A percentile compares a stretch with the other conserved stretches of the same genome.
phyloP scores from a whole-genome alignment of 2,888 invertebrate species.

The Acanthosepion pharaonis region DNA sequence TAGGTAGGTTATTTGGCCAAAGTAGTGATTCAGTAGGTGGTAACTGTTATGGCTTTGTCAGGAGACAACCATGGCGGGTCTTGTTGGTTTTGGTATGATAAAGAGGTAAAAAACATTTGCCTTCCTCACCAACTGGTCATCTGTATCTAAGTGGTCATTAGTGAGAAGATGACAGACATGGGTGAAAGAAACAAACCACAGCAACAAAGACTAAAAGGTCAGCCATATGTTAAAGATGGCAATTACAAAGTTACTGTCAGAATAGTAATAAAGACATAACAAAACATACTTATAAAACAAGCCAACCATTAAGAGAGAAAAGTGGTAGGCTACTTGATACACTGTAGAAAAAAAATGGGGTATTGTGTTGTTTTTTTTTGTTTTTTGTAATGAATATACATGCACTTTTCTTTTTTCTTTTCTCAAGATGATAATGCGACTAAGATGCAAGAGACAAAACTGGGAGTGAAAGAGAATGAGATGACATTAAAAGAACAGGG shows the following conservation, averaged over 20 bases:
- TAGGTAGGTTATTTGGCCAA: not conserved
- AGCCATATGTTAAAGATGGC: not conserved
- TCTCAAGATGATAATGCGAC: no score
- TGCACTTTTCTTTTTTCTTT: no score
- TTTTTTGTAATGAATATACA: no score
- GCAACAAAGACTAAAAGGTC: not conserved
- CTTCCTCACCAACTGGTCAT: slow-evolving; percentile 17
- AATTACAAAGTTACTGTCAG: not conserved
- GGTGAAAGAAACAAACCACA: not conserved
- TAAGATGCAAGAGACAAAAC: no score
- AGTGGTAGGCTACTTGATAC: no score
- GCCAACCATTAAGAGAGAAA: no score
- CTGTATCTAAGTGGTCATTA: slow-evolving; percentile 8
- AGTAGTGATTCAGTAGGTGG: slow-evolving; percentile 18
- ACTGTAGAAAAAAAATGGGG: no score
- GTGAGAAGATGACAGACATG: not conserved
- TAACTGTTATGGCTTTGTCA: not conserved
- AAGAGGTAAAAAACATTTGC: not conserved
- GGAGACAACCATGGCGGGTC: not conserved
- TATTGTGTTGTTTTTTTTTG: no score
- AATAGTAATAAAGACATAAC: not conserved
- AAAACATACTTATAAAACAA: not conserved
- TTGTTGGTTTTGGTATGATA: not conserved
- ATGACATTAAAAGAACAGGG: no score
- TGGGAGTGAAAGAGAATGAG: no score